Conservation (phyloP, 2,888 invertebrate genomes). For the Drosophila atripex region DNA sequence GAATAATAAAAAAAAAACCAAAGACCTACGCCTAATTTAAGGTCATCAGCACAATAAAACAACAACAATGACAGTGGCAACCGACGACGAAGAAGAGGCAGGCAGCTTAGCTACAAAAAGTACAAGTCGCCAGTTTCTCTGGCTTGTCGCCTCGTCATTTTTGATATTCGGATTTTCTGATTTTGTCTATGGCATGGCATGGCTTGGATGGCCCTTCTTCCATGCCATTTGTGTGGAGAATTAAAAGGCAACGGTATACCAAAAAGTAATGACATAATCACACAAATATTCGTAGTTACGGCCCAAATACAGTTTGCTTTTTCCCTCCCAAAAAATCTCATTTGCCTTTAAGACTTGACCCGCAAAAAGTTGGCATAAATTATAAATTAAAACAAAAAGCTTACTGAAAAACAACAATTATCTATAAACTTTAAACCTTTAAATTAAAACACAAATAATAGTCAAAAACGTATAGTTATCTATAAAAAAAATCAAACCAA, state of each 20-base stretch:
- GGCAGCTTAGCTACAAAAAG: conserved; percentile 40
- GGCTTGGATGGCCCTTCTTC: conserved; percentile 14
- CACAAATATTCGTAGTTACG: conserved; percentile 2
- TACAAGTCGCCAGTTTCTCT: conserved; percentile 66
- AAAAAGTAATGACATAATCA: conserved; percentile 45
- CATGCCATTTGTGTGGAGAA: conserved; percentile 66
- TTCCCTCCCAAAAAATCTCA: conserved; percentile 28
- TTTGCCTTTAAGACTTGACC: conserved; percentile 30
- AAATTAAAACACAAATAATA: too few relatives aligned
- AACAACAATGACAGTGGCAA: conserved; percentile 52
- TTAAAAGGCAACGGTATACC: conserved; percentile 63
- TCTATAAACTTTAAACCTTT: too few relatives aligned
- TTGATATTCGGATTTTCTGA: conserved; percentile 41
- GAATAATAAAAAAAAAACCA: conserved; percentile 43
- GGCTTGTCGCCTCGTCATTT: conserved; percentile 37
- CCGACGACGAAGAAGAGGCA: conserved; percentile 36
- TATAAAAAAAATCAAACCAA: too few relatives aligned
- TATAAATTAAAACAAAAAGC: not conserved
- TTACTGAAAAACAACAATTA: not conserved
- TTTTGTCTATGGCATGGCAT: conserved; percentile 37
- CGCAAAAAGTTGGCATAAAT: conserved; percentile 26
- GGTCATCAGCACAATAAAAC: conserved; percentile 80
- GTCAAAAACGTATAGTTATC: too few relatives aligned
- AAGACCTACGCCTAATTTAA: conserved; percentile 77
- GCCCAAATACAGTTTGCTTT: conserved; percentile 17